These are phyloP conservation scores for Physocephala rufipes DNA, from an alignment of 2,888 invertebrate genomes.

Conservation along the genomic window DNA sequence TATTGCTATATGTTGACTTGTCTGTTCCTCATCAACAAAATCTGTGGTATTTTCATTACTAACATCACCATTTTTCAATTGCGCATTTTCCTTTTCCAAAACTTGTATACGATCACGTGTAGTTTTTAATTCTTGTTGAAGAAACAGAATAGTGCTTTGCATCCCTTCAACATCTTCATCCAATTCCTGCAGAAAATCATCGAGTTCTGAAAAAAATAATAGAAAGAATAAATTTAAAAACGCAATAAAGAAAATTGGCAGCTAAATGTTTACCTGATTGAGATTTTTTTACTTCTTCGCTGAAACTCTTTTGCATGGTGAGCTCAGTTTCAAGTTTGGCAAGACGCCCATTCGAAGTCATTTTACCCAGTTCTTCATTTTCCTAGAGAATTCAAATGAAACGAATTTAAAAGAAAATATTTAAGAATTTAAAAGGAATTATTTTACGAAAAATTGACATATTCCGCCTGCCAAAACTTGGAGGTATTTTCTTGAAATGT, in stretches of 20 bases:
- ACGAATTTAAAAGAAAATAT: neutral
- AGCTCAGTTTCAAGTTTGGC: slow-evolving; percentile 96
- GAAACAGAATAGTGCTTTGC: slow-evolving; percentile 95
- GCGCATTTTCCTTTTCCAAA: slow-evolving; percentile 71
- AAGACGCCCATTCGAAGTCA: slow-evolving; percentile 92
- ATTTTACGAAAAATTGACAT: no score
- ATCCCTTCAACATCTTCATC: slow-evolving; percentile 98
- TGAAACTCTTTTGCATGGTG: slow-evolving; percentile 92
- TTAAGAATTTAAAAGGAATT: neutral
- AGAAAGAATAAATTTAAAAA: slow-evolving; percentile 5
- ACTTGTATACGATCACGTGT: slow-evolving; percentile 75
- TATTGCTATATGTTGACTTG: slow-evolving; percentile 23
- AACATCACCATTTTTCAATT: slow-evolving; percentile 52
- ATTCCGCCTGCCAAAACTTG: no score
- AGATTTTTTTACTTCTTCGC: slow-evolving; percentile 95
- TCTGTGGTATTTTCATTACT: slow-evolving; percentile 39
- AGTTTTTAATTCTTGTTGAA: slow-evolving; percentile 92
- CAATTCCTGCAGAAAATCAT: slow-evolving; percentile 93
- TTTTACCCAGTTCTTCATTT: slow-evolving; percentile 96
- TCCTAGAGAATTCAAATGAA: slow-evolving; percentile 67
- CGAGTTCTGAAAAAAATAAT: slow-evolving; percentile 74
- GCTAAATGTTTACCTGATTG: slow-evolving; percentile 78
- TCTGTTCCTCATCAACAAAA: slow-evolving; percentile 25
- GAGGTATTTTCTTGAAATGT: no score
- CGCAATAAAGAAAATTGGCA: neutral